Evolutionary conservation across 2,113 vertebrate genomes (phyloP).

Genomic region (Oryzias melastigma): DNA sequence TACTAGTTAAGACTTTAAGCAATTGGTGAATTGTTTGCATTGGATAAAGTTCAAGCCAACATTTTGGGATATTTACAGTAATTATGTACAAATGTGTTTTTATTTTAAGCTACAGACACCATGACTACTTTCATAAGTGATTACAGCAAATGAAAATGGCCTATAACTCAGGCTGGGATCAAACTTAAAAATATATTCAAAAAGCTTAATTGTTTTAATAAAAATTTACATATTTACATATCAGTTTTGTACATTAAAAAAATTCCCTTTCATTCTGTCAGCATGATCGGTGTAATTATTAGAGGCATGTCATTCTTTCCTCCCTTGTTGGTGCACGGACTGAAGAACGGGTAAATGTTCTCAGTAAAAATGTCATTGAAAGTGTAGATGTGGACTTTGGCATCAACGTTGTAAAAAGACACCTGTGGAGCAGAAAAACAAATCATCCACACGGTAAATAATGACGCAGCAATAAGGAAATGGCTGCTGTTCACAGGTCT

Average conservation of each 20-base stretch:
- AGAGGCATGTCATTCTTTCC: slow-evolving; percentile 69
- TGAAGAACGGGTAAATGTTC: slow-evolving; percentile 79
- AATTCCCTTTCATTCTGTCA: slow-evolving; percentile 15
- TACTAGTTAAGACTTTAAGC: too few relatives aligned
- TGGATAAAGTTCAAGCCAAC: too few relatives aligned
- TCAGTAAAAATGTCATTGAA: slow-evolving; percentile 74
- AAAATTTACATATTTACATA: not conserved
- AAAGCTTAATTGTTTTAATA: not conserved
- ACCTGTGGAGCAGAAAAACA: slow-evolving; percentile 40
- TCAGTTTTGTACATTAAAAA: not conserved
- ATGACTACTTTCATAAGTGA: too few relatives aligned
- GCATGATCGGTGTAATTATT: slow-evolving; percentile 43
- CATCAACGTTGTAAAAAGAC: slow-evolving; percentile 72
- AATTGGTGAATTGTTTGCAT: too few relatives aligned
- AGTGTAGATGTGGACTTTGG: slow-evolving; percentile 66
- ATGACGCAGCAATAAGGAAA: not conserved
- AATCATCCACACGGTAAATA: not conserved
- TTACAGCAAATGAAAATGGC: too few relatives aligned
- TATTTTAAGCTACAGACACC: too few relatives aligned
- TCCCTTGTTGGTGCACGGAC: slow-evolving; percentile 74
- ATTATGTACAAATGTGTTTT: too few relatives aligned
- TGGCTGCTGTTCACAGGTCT: not conserved
- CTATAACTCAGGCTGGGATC: too few relatives aligned
- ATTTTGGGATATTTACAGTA: too few relatives aligned
- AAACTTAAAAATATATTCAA: not conserved